Evolutionary conservation across 2,113 vertebrate genomes (phyloP).

Genomic region (Neotoma lepida): DNA sequence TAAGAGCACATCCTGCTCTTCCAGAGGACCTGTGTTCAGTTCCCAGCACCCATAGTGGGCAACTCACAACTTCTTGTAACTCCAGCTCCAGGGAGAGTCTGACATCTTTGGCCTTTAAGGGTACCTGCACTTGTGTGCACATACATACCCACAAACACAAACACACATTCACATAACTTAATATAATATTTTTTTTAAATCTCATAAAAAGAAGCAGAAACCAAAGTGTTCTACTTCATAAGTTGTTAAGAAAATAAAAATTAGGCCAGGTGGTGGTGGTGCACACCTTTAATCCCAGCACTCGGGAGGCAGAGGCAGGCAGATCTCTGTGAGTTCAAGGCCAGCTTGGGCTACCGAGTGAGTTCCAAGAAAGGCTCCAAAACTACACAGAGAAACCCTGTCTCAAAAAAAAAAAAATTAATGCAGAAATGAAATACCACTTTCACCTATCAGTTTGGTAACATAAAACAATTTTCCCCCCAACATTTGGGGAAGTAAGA

Average conservation of each 20-base stretch:
- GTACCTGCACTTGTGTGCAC: too few relatives aligned
- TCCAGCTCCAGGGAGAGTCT: background rate
- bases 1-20: background rate
- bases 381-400: too few relatives aligned
- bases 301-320: too few relatives aligned
- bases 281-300: too few relatives aligned
- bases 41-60: background rate
- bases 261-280: too few relatives aligned
- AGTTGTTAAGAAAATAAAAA: slow-evolving; percentile 52
- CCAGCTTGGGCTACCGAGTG: too few relatives aligned
- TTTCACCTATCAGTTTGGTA: slow-evolving; percentile 1
- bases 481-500: background rate
- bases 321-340: too few relatives aligned
- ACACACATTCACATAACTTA: background rate
- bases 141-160: background rate
- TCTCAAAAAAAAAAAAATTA: slow-evolving; percentile 55
- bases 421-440: background rate
- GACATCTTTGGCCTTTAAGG: background rate
- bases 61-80: background rate
- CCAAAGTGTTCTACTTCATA: background rate
- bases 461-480: background rate
- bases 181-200: background rate
- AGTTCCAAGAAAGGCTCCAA: too few relatives aligned
- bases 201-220: slow-evolving; percentile 19
- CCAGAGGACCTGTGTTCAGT: background rate